Conservation (phyloP, 2,888 invertebrate species). For the Galerucella calmariensis region DNA sequence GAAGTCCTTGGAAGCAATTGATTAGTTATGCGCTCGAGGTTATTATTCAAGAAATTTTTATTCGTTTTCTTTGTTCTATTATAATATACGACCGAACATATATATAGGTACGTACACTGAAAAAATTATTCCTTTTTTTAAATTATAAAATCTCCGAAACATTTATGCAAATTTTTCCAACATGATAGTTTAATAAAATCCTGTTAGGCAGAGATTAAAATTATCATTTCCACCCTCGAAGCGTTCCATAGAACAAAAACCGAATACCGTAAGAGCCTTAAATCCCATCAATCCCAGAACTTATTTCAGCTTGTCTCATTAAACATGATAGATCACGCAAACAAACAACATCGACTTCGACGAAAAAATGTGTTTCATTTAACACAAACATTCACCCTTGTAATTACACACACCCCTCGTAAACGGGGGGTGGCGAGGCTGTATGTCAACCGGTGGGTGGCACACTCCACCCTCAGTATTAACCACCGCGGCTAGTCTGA, state of each 20-base stretch:
- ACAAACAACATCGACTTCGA: constrained; percentile 39
- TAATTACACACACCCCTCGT: constrained; percentile 42
- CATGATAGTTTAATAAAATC: background rate
- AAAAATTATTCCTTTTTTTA: background rate
- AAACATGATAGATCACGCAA: constrained; percentile 45
- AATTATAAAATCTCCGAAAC: background rate
- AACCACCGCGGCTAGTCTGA: constrained; percentile 57
- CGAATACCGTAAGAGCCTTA: constrained; percentile 35
- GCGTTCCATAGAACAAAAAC: constrained; percentile 18
- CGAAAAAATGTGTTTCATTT: constrained; percentile 44
- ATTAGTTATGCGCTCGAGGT: constrained; percentile 26
- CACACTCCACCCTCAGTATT: constrained; percentile 46
- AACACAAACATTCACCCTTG: constrained; percentile 42
- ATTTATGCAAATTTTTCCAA: constrained; percentile 4
- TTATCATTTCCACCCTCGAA: constrained; percentile 11
- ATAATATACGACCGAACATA: background rate
- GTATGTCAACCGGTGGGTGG: constrained; percentile 43
- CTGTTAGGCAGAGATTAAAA: constrained; percentile 2
- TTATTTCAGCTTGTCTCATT: constrained; percentile 41
- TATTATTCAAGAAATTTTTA: constrained; percentile 16
- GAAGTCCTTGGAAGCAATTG: constrained; percentile 15
- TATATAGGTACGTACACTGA: background rate
- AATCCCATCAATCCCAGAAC: constrained; percentile 37
- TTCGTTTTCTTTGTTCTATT: background rate
- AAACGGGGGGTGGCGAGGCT: constrained; percentile 37